Conservation (phyloP, 2,797 vertebrate genomes). For the Acestrorhynchus altus region DNA sequence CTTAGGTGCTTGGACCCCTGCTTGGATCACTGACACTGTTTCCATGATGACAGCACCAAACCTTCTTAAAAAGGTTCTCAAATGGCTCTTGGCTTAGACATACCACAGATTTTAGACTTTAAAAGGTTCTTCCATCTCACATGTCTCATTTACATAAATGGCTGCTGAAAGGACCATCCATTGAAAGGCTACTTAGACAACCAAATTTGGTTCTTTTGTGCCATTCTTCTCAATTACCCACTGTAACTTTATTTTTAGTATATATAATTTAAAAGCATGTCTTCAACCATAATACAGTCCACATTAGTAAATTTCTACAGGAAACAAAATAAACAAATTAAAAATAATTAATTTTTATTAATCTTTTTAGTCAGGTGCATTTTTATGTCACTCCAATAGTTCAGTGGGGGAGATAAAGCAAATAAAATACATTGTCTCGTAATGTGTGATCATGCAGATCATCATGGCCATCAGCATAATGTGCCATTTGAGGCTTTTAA, state of each 20-base stretch:
- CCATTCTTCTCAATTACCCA: no score
- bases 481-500: conserved; percentile 1
- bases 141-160: background rate
- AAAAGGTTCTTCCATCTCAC: background rate
- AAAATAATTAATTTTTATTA: background rate
- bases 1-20: conserved; percentile 41
- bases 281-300: no score
- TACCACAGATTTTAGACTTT: background rate
- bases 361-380: background rate
- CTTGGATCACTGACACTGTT: conserved; percentile 37
- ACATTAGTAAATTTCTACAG: no score
- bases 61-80: background rate
- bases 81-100: background rate
- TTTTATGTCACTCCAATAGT: background rate
- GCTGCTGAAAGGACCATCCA: background rate
- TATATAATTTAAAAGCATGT: no score
- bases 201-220: background rate
- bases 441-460: background rate
- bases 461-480: background rate
- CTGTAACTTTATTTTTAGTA: no score
- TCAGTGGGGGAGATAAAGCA: background rate
- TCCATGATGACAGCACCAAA: conserved; percentile 16
- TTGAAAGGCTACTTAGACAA: background rate
- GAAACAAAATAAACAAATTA: no score
- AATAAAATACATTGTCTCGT: background rate